Evolutionary conservation across 2,113 vertebrate species (phyloP).

Genomic region (Heterochromis multidens): DNA sequence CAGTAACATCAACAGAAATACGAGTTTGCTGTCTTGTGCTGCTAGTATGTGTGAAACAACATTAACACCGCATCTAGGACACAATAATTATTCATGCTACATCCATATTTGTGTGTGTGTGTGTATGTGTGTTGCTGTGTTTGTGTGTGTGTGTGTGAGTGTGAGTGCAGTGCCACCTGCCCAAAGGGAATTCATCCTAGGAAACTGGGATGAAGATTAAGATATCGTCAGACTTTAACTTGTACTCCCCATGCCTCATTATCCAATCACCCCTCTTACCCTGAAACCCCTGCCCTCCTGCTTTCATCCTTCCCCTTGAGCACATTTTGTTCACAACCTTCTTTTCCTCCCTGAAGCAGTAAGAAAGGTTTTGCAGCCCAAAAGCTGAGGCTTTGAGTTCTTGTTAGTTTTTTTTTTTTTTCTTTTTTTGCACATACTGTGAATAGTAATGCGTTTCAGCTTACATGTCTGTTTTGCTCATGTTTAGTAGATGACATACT

Average conservation of each 20-base stretch:
- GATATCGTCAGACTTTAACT: constrained; percentile 63
- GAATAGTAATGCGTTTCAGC: constrained; percentile 19
- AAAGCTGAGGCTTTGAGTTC: constrained; percentile 41
- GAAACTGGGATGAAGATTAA: constrained; percentile 63
- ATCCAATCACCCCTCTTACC: constrained; percentile 46
- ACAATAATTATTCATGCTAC: constrained; percentile 39
- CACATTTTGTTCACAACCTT: constrained; percentile 58
- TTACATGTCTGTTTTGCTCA: constrained; percentile 4
- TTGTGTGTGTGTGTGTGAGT: neutral
- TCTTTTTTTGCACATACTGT: constrained; percentile 15
- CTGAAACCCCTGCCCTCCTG: constrained; percentile 41
- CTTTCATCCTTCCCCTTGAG: constrained; percentile 58
- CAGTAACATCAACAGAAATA: neutral
- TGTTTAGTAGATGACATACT: constrained; percentile 1
- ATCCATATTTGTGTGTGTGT: constrained; percentile 8
- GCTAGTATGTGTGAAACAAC: neutral
- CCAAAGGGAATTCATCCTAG: constrained; percentile 52
- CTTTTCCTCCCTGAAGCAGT: constrained; percentile 28
- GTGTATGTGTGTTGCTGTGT: neutral
- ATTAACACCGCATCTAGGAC: constrained; percentile 35
- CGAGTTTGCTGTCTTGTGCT: neutral
- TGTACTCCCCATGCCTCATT: constrained; percentile 61
- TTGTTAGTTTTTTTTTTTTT: constrained; percentile 31
- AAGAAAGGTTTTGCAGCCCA: constrained; percentile 21
- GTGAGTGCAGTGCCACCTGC: constrained; percentile 15